These are phyloP conservation scores for Drosophila merina DNA, from an alignment of 2,888 invertebrate genomes.

Conservation along the genomic window DNA sequence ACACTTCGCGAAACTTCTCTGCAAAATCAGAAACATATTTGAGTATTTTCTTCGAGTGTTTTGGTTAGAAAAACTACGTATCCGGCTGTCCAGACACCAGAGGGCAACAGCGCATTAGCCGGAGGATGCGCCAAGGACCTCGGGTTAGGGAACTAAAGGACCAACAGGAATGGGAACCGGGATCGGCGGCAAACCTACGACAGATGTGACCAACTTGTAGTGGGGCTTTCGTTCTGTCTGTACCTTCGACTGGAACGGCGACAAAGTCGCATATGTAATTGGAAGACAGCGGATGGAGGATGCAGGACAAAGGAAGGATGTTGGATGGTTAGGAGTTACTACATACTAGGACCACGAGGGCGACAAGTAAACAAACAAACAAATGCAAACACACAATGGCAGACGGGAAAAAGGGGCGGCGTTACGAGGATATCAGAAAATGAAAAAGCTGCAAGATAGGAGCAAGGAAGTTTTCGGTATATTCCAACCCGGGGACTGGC, in stretches of 20 bases:
- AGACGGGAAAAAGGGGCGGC: neutral
- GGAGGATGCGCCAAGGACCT: constrained; percentile 3
- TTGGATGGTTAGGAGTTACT: constrained; percentile 19
- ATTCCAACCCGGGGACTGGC: constrained; percentile 50
- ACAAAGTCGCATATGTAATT: constrained; percentile 66
- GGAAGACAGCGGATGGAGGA: constrained; percentile 24
- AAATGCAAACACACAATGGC: constrained; percentile 38
- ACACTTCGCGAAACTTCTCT: neutral
- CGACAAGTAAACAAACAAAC: constrained; percentile 55
- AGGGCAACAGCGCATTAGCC: constrained; percentile 41
- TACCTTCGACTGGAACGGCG: constrained; percentile 28
- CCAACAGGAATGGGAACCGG: constrained; percentile 1
- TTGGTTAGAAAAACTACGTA: constrained; percentile 35
- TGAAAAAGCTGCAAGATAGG: constrained; percentile 27
- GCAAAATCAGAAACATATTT: neutral
- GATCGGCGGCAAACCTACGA: constrained; percentile 40
- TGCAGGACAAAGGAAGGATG: constrained; percentile 43
- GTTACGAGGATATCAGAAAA: neutral
- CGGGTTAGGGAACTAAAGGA: neutral
- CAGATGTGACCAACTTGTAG: constrained; percentile 60
- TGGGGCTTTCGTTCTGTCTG: constrained; percentile 14
- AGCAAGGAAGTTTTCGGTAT: constrained; percentile 32
- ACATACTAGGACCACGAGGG: constrained; percentile 26
- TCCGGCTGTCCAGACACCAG: constrained; percentile 52
- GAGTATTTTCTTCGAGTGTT: neutral